Evolutionary conservation across 2,888 invertebrate genomes (phyloP).

Genomic region (Pteria penguin): DNA sequence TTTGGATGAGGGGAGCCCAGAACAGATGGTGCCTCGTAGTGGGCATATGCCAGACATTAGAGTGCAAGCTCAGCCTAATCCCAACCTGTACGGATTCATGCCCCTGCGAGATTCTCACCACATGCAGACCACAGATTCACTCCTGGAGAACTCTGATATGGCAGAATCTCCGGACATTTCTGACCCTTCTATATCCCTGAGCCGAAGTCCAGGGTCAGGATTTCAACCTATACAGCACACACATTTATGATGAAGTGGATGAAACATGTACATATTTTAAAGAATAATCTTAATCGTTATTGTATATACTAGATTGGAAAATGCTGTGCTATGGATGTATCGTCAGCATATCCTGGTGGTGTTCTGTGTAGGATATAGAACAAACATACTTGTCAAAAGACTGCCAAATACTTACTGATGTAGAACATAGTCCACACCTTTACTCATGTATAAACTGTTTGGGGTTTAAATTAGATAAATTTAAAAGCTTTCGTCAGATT

Average conservation of each 20-base stretch:
- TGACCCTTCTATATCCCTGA: constrained; percentile 48
- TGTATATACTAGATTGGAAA: too few relatives aligned
- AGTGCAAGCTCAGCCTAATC: constrained; percentile 45
- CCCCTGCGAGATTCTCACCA: constrained; percentile 66
- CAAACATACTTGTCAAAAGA: too few relatives aligned
- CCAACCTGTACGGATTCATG: constrained; percentile 66
- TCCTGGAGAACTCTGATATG: constrained; percentile 65
- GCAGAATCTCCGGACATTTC: constrained; percentile 68
- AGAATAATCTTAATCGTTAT: too few relatives aligned
- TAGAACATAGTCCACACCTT: too few relatives aligned
- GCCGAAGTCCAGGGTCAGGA: constrained; percentile 39
- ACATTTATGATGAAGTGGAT: constrained; percentile 42
- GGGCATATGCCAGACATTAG: constrained; percentile 43
- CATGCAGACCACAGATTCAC: constrained; percentile 72
- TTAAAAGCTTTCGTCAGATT: too few relatives aligned
- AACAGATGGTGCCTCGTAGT: constrained; percentile 56
- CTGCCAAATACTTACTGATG: too few relatives aligned
- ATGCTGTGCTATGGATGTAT: too few relatives aligned
- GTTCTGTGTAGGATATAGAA: too few relatives aligned
- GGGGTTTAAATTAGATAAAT: too few relatives aligned
- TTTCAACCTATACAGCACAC: constrained; percentile 54
- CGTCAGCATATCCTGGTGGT: too few relatives aligned
- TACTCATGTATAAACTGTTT: too few relatives aligned
- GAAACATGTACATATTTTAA: too few relatives aligned
- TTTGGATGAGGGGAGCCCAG: constrained; percentile 63